Conservation (phyloP, 2,113 vertebrate genomes). For the Atractosteus spatula region DNA sequence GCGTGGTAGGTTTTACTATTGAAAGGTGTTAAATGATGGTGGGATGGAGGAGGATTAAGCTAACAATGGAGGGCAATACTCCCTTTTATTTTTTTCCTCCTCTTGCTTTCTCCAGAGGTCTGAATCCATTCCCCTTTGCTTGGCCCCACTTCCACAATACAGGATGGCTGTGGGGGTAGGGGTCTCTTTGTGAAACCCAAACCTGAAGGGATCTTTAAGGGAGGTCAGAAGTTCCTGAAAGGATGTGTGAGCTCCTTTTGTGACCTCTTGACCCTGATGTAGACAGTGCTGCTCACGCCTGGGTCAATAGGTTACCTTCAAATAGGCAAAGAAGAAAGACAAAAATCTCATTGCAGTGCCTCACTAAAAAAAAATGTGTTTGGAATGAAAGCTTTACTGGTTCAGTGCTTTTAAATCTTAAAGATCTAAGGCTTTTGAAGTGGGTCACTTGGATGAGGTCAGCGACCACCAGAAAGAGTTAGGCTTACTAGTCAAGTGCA, state of each 20-base stretch:
- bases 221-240: slow-evolving; percentile 49
- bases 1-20: slow-evolving; percentile 22
- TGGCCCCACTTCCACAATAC: slow-evolving; percentile 16
- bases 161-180: background rate
- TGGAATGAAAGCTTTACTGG: background rate
- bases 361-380: background rate
- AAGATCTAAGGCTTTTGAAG: background rate
- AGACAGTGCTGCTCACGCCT: slow-evolving; percentile 40
- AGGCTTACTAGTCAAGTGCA: background rate
- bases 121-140: slow-evolving; percentile 1
- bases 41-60: slow-evolving; percentile 45
- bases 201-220: slow-evolving; percentile 30
- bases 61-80: slow-evolving; percentile 48
- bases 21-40: slow-evolving; percentile 56
- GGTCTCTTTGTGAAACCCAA: slow-evolving; percentile 20
- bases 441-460: background rate
- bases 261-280: slow-evolving; percentile 49
- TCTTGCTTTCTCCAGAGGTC: slow-evolving; percentile 5
- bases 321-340: slow-evolving; percentile 51
- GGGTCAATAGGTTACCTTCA: slow-evolving; percentile 65
- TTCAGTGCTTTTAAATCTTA: background rate
- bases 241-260: slow-evolving; percentile 53
- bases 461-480: too few relatives aligned
- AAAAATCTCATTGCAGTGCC: background rate
- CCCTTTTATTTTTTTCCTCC: slow-evolving; percentile 21